phyloP scores from a whole-genome alignment of 2,797 vertebrate genomes.

The Myotis vivesi region DNA sequence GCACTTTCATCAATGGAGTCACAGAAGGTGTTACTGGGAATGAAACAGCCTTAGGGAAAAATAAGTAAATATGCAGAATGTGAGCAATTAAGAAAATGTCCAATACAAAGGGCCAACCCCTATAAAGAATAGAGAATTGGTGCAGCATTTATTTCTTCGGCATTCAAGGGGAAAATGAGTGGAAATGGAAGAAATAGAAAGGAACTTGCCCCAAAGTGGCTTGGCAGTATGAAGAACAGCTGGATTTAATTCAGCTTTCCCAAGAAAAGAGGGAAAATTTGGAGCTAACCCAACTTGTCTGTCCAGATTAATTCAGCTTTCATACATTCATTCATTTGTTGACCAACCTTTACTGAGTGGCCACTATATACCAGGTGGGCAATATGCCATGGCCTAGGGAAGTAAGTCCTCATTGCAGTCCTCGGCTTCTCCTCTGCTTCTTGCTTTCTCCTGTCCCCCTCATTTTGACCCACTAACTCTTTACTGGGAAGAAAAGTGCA shows the following conservation, averaged over 20 bases:
- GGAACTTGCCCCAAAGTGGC: conserved; percentile 32
- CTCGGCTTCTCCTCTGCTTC: not conserved
- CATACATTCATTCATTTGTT: conserved; percentile 21
- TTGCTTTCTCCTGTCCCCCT: not conserved
- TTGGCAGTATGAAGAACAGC: conserved; percentile 60
- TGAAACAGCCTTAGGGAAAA: not conserved
- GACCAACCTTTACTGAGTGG: not conserved
- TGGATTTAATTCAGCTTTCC: conserved; percentile 70
- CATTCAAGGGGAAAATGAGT: conserved; percentile 62
- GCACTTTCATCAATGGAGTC: not conserved
- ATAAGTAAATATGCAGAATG: conserved; percentile 48
- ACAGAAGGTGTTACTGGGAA: conserved; percentile 13
- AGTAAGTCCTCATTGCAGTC: no score
- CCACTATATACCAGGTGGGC: not conserved
- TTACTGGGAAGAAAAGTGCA: not conserved
- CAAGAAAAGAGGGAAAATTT: conserved; percentile 52
- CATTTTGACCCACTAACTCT: not conserved
- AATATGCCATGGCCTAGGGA: no score
- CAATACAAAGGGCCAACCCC: conserved; percentile 32
- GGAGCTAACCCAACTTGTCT: conserved; percentile 39
- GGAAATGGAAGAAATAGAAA: conserved; percentile 68
- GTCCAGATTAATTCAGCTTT: conserved; percentile 39
- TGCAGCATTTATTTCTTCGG: conserved; percentile 60
- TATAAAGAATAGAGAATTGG: conserved; percentile 61
- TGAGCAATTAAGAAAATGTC: conserved; percentile 63